phyloP scores from a whole-genome alignment of 2,113 vertebrate species.

The Gambusia holbrooki region DNA sequence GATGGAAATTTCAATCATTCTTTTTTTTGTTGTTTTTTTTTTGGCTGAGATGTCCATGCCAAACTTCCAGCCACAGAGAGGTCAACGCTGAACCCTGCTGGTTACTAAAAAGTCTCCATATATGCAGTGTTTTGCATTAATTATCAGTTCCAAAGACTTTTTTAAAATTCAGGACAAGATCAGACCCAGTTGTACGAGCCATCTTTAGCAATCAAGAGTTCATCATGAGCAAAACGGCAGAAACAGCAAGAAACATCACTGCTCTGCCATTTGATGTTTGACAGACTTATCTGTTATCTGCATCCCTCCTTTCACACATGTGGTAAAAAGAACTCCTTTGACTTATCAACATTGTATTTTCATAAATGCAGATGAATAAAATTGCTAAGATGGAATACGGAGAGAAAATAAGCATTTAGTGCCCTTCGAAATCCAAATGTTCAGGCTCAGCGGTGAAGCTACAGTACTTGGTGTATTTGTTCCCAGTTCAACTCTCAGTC shows the following conservation, averaged over 20 bases:
- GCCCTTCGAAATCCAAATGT: not conserved
- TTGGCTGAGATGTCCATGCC: not conserved
- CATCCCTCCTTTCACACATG: no score
- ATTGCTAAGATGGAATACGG: not conserved
- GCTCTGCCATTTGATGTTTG: no score
- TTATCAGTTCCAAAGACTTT: no score
- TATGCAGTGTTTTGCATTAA: not conserved
- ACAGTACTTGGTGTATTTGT: no score
- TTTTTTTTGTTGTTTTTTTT: not conserved
- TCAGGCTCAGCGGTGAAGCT: not conserved
- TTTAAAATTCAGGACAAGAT: no score
- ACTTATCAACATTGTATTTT: not conserved
- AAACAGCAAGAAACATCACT: no score
- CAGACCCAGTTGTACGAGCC: no score
- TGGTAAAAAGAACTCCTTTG: not conserved
- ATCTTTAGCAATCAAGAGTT: no score
- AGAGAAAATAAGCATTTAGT: not conserved
- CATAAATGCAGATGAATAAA: not conserved
- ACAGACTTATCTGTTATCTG: no score
- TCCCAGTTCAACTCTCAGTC: no score
- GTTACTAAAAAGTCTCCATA: not conserved
- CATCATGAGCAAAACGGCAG: no score
- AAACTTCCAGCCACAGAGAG: not conserved
- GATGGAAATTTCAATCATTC: not conserved
- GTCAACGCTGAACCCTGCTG: constrained; percentile 16